Conservation (phyloP, 1,140 invertebrate species). For the Dolichoris vasculosae region DNA sequence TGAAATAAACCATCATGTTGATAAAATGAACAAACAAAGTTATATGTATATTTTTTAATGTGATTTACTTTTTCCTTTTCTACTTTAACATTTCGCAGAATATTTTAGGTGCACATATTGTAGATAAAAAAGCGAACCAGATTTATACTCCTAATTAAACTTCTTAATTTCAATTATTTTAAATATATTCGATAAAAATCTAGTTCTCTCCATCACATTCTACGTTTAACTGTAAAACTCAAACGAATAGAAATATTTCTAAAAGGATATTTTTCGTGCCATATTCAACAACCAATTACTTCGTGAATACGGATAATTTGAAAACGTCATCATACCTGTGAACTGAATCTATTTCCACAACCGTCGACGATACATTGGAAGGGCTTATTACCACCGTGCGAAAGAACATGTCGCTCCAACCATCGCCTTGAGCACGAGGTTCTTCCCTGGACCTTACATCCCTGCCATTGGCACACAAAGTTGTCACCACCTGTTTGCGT, state of each 20-base stretch:
- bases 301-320: not conserved
- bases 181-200: not conserved
- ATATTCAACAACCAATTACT: not conserved
- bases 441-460: conserved; percentile 95
- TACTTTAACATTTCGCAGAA: not conserved
- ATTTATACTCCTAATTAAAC: not conserved
- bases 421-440: conserved; percentile 92
- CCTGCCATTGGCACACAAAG: conserved; percentile 92
- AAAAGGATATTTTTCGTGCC: conserved; percentile 23
- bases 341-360: conserved; percentile 92
- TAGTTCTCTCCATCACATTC: conserved; percentile 21
- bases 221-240: not conserved
- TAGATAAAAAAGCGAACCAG: conserved; percentile 21
- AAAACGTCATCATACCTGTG: conserved; percentile 80
- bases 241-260: conserved; percentile 48
- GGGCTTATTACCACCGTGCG: conserved; percentile 94
- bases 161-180: not conserved
- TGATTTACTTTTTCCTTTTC: not conserved
- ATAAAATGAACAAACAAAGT: not conserved
- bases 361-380: conserved; percentile 96
- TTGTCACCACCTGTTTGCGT: conserved; percentile 86
- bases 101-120: not conserved
- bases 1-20: not conserved
- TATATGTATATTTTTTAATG: not conserved
- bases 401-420: conserved; percentile 93